Percentiles rank a stretch among this genome's conserved stretches.
phyloP scores from a whole-genome alignment of 2,888 invertebrate genomes.

The Cataglyphis rosenhaueri region DNA sequence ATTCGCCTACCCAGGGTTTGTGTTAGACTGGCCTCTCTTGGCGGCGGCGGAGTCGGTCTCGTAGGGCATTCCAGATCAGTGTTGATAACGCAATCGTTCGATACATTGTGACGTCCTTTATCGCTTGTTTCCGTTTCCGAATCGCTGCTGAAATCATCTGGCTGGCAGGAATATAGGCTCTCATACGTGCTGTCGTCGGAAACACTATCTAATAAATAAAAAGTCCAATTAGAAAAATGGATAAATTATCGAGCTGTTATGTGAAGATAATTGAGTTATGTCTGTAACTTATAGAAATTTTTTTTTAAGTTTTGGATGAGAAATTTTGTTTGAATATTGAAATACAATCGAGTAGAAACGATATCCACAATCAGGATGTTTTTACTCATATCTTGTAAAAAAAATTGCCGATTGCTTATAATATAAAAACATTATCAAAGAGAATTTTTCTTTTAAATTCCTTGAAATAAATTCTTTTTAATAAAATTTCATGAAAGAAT shows the following conservation, averaged over 20 bases:
- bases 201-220: conserved; percentile 71
- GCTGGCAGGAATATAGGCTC: conserved; percentile 77
- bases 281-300: background rate
- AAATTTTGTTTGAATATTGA: background rate
- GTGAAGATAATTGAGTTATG: conserved; percentile 1
- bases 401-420: no score
- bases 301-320: background rate
- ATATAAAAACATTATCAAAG: no score
- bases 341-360: background rate
- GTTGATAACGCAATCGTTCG: conserved; percentile 26
- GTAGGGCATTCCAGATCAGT: conserved; percentile 75
- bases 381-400: no score
- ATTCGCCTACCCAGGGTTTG: conserved; percentile 81
- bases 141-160: conserved; percentile 79
- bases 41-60: conserved; percentile 81
- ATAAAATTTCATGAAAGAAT: no score
- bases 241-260: background rate
- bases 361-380: background rate
- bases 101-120: background rate
- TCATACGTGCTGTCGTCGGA: conserved; percentile 84
- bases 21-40: conserved; percentile 80
- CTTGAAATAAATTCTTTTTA: no score
- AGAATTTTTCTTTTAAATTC: no score
- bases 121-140: conserved; percentile 66
- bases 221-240: conserved; percentile 14